Percentiles rank a stretch among this genome's conserved stretches.
phyloP scores from a whole-genome alignment of 2,888 invertebrate species.

The Pandemis cinnamomeana region DNA sequence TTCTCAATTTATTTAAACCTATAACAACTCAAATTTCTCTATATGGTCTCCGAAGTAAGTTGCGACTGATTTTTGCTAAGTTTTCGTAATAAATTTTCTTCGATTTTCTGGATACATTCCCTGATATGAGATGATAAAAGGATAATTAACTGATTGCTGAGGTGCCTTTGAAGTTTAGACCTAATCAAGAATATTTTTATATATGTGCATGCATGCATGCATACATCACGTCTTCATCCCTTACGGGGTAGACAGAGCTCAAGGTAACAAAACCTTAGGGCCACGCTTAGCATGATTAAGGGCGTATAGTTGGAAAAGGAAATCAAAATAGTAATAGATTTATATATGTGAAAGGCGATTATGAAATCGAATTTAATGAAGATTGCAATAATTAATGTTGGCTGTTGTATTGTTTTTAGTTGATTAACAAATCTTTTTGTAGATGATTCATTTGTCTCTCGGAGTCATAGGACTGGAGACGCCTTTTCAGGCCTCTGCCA shows the following conservation, averaged over 20 bases:
- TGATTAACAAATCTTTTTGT: not conserved
- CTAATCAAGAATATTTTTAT: constrained; percentile 4
- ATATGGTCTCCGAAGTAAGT: not conserved
- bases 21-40: not conserved
- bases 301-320: too few relatives aligned
- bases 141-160: not conserved
- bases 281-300: too few relatives aligned
- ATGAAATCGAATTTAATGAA: not conserved
- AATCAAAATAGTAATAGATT: too few relatives aligned
- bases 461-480: too few relatives aligned
- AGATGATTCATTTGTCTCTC: not conserved
- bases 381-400: not conserved
- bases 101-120: not conserved
- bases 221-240: too few relatives aligned
- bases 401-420: not conserved
- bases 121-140: not conserved
- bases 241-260: too few relatives aligned
- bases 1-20: too few relatives aligned
- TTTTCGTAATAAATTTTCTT: not conserved
- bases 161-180: constrained; percentile 2
- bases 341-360: not conserved
- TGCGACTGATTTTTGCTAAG: not conserved
- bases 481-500: too few relatives aligned
- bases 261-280: too few relatives aligned
- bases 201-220: too few relatives aligned